Percentiles rank a stretch among this genome's conserved stretches.
phyloP scores from a whole-genome alignment of 1,140 invertebrate species.

The Lepidostoma basale region DNA sequence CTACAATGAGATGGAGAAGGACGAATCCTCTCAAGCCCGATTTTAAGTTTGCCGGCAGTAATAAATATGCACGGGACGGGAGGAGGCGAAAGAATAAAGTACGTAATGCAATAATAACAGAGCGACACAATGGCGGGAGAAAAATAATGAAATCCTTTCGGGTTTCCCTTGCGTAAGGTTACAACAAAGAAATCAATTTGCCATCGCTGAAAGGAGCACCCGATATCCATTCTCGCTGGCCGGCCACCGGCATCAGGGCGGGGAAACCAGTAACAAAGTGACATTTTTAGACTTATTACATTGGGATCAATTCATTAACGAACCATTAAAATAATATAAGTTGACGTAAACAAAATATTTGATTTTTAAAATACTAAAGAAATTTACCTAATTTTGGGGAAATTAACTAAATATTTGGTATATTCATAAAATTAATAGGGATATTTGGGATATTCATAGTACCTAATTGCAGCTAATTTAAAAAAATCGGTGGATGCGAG shows the following conservation, averaged over 20 bases:
- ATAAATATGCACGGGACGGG: conserved; percentile 6
- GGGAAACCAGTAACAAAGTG: not conserved
- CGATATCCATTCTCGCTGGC: conserved; percentile 33
- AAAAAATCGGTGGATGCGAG: too few relatives aligned
- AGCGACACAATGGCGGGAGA: conserved; percentile 22
- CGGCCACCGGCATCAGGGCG: not conserved
- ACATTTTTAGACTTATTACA: not conserved
- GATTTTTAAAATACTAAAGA: too few relatives aligned
- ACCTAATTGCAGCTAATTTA: too few relatives aligned
- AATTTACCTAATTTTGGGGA: too few relatives aligned
- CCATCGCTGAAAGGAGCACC: conserved; percentile 33
- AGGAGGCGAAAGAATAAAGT: not conserved
- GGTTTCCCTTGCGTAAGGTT: conserved; percentile 12
- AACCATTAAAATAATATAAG: too few relatives aligned
- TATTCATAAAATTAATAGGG: too few relatives aligned
- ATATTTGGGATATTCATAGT: too few relatives aligned
- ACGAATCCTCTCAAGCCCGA: conserved; percentile 7
- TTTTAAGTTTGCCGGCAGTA: conserved; percentile 27
- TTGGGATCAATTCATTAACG: too few relatives aligned
- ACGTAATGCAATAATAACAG: conserved; percentile 30
- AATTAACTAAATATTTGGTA: too few relatives aligned
- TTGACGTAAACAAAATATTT: too few relatives aligned
- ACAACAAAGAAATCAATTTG: conserved; percentile 46
- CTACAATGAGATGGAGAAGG: conserved; percentile 4
- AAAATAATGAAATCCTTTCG: conserved; percentile 39